Evolutionary conservation across 2,113 vertebrate genomes (phyloP), one percentile per base, ranked within the genome.

Genomic region (Pterocles orientalis): DNA sequence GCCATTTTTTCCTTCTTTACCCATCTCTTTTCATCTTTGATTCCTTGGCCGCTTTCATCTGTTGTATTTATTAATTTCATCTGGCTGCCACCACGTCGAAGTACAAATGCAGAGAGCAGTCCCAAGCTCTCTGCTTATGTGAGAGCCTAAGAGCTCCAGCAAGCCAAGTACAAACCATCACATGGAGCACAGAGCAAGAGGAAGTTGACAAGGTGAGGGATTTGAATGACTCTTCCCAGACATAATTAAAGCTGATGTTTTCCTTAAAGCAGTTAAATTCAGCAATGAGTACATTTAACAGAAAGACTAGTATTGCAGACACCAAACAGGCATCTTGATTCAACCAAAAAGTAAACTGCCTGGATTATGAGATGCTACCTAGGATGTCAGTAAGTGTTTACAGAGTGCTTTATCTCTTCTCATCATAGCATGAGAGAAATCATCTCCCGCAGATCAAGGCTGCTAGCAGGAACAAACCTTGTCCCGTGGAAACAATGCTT

Each of bases 291-390:
- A 78, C 54, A 25, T 86, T 62, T 62, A 91, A 62, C 64, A 70
- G 45, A 60, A 94, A 50, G 41, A 36, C 18, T 66, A 57, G 41
- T 18, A 73, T 5, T 84, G 60, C 54, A 68, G 86, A 81, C 50
- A 86, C 33, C 62, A 81, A 73, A 68, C 26, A 92, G 24, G 58
- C 47, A 86, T 47, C 72, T 78, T 15, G 3, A 73, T 45, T 87
- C 51, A 86, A 93, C 48, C 53, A 48, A 56, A 43, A 68, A 87
- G 53, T 36, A 89, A 87, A 53, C 6, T n/a, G 33, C 66, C 71
- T 88, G 61, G 82, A 93, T 82, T 93, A 71, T 29, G 51, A 90
- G 54, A 90, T 64, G 45, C 65, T 82, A 85, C 70, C 64, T 60
- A 71, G 65, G 34, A 79, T 71, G n/a, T 69, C 87, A 89, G 1